These are phyloP conservation scores for Agriopis aurantiaria DNA, from an alignment of 2,888 invertebrate species.

Conservation along the genomic window DNA sequence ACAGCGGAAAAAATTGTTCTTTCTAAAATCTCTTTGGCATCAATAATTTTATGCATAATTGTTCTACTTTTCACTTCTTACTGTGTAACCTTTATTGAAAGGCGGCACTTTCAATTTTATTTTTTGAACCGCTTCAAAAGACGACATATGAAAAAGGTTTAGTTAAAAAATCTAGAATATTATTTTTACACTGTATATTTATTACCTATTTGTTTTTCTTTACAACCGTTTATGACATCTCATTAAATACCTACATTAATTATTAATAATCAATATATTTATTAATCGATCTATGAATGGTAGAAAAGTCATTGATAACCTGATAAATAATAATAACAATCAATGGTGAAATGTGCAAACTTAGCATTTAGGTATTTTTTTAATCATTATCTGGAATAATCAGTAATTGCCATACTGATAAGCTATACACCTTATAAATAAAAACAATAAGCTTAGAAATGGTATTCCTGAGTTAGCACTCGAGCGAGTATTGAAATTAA, in stretches of 20 bases:
- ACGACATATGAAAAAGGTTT: too few relatives aligned
- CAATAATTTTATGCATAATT: too few relatives aligned
- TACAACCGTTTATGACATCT: not conserved
- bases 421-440: conserved; percentile 16
- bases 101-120: too few relatives aligned
- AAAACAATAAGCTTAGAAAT: not conserved
- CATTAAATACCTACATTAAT: not conserved
- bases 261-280: not conserved
- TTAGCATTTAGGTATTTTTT: not conserved
- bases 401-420: conserved; percentile 12
- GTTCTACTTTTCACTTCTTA: too few relatives aligned
- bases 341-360: conserved; percentile 1
- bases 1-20: too few relatives aligned
- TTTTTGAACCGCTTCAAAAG: too few relatives aligned
- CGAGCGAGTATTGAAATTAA: not conserved
- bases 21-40: too few relatives aligned
- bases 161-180: too few relatives aligned
- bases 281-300: not conserved
- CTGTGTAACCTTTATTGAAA: too few relatives aligned
- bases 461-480: conserved; percentile 1
- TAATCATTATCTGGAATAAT: conserved; percentile 14
- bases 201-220: not conserved
- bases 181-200: too few relatives aligned
- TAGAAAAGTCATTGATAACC: not conserved
- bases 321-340: not conserved